A percentile compares a stretch with the other conserved stretches of the same genome.
Evolutionary conservation across 2,888 invertebrate genomes (phyloP).

Genomic region (Syritta pipiens): DNA sequence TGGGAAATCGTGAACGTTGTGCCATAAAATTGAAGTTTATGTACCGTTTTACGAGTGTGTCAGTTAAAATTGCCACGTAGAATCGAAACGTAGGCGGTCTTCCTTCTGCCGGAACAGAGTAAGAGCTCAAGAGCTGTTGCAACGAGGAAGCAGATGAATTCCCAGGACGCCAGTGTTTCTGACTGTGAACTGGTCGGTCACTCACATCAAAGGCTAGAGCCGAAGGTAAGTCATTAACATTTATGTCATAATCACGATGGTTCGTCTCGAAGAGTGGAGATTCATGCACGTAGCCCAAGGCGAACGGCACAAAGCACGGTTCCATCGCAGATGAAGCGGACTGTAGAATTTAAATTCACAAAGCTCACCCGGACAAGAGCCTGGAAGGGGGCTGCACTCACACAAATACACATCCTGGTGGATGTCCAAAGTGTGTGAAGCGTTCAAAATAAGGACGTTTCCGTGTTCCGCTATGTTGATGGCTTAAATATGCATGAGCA

Average conservation of each 20-base stretch:
- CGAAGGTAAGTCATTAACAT: constrained; percentile 8
- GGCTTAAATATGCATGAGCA: constrained; percentile 23
- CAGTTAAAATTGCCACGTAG: constrained; percentile 5
- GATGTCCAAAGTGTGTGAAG: constrained; percentile 16
- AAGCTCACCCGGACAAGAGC: no score
- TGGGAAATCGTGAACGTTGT: constrained; percentile 4
- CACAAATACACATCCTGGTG: not conserved
- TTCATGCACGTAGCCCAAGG: no score
- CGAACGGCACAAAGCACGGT: no score
- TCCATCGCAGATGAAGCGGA: not conserved
- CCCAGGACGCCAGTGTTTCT: no score
- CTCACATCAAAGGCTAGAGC: no score
- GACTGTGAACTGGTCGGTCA: no score
- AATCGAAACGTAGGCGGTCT: no score
- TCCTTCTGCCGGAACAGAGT: no score
- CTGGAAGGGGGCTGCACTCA: not conserved
- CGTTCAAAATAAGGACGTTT: constrained; percentile 9
- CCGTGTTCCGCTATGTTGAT: not conserved
- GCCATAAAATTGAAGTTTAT: constrained; percentile 1
- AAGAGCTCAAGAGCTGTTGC: no score
- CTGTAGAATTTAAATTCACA: constrained; percentile 15
- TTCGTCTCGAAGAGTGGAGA: not conserved
- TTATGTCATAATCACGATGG: constrained; percentile 9
- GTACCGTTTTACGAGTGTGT: constrained; percentile 7
- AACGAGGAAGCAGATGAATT: no score